These are phyloP conservation scores for Caenorhabditis tropicalis DNA, from an alignment of 1,140 invertebrate genomes.

Conservation along the genomic window DNA sequence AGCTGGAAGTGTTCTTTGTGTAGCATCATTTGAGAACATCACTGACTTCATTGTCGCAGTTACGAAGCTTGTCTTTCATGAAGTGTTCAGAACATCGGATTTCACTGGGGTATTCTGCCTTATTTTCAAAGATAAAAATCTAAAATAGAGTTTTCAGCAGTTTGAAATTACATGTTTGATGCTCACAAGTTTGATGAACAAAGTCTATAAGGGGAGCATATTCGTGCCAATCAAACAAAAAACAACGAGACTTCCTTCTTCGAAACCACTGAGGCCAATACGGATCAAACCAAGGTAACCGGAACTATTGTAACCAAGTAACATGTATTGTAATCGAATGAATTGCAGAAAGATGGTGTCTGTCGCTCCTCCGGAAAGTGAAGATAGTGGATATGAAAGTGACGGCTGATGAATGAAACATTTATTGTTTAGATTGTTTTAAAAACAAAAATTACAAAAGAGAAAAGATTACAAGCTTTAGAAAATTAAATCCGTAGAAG, in stretches of 20 bases:
- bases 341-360: slow-evolving; percentile 14
- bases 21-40: slow-evolving; percentile 24
- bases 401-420: not conserved
- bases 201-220: not conserved
- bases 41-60: slow-evolving; percentile 16
- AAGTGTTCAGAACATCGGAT: slow-evolving; percentile 9
- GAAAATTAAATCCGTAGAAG: not conserved
- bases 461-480: not conserved
- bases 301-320: not conserved
- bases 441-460: not conserved
- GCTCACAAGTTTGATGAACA: not conserved
- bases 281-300: not conserved
- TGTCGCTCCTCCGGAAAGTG: not conserved
- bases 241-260: not conserved
- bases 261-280: not conserved
- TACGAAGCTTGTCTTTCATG: slow-evolving; percentile 18
- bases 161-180: slow-evolving; percentile 37
- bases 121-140: not conserved
- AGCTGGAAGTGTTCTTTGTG: slow-evolving; percentile 33
- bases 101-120: not conserved
- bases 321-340: too few species aligned
- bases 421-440: not conserved
- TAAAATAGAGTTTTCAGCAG: not conserved
- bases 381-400: slow-evolving; percentile 29
- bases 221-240: not conserved